These are phyloP conservation scores for Nasonia longicornis DNA, from an alignment of 1,140 invertebrate species.

Conservation along the genomic window DNA sequence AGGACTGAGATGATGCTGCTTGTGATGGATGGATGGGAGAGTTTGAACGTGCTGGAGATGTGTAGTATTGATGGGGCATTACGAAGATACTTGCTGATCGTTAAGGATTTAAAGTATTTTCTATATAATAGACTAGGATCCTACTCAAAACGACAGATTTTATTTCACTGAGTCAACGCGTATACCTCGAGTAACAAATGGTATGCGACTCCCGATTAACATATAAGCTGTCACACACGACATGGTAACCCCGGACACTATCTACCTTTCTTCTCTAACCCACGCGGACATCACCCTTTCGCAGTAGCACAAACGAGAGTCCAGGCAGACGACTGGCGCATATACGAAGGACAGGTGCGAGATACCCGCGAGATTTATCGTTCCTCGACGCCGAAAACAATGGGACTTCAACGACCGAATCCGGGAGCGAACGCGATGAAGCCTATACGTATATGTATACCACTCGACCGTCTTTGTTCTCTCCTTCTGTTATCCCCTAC, in stretches of 20 bases:
- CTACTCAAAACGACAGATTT: no score
- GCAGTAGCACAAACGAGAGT: neutral
- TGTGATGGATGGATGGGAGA: neutral
- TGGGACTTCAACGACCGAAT: neutral
- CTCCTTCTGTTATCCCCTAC: neutral
- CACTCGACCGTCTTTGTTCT: neutral
- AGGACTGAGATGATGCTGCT: neutral
- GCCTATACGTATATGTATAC: no score
- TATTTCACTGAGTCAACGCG: no score
- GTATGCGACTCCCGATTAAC: no score
- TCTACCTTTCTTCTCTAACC: neutral
- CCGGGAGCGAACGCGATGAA: neutral
- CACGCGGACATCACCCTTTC: neutral
- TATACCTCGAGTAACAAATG: no score
- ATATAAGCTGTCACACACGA: no score
- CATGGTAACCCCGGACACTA: no score
- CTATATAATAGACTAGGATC: no score
- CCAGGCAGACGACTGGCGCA: neutral
- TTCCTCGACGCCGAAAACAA: slow-evolving; percentile 21
- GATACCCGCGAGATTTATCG: slow-evolving; percentile 34
- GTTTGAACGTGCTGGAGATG: neutral
- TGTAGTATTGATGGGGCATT: no score
- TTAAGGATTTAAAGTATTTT: no score
- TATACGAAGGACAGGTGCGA: neutral
- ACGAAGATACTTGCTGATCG: no score